Conservation (phyloP, 2,888 invertebrate species). For the Dolomedes plantarius region DNA sequence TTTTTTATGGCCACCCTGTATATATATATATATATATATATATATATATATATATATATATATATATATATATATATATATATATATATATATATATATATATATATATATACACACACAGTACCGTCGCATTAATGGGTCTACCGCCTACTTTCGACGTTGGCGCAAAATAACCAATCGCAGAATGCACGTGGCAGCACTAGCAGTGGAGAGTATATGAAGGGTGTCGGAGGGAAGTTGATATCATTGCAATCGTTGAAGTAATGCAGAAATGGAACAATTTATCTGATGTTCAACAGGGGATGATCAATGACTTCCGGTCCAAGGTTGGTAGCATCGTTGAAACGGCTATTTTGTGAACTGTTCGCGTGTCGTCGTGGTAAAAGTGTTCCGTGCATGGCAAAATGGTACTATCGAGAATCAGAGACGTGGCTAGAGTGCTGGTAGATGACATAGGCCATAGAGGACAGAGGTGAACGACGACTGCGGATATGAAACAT, state of each 20-base stretch:
- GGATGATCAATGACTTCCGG: neutral
- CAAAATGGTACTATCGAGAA: neutral
- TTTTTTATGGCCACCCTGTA: too few species aligned
- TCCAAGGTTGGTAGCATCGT: neutral
- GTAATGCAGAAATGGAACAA: slow-evolving; percentile 7
- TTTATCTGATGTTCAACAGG: neutral
- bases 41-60: too few species aligned
- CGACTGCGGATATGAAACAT: too few species aligned
- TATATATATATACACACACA: too few species aligned
- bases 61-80: too few species aligned
- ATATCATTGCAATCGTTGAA: neutral
- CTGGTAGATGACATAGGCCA: neutral
- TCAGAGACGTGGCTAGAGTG: neutral
- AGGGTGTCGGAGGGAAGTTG: neutral
- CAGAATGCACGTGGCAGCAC: too few species aligned
- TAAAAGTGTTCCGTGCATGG: slow-evolving; percentile 2
- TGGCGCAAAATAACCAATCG: too few species aligned
- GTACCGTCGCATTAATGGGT: too few species aligned
- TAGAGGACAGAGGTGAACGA: neutral
- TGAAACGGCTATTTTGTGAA: neutral
- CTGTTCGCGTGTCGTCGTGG: neutral
- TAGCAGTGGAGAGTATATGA: too few species aligned
- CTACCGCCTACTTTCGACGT: too few species aligned
- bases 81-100: too few species aligned
- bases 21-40: too few species aligned